Evolutionary conservation across 1,140 invertebrate species (phyloP), one percentile per base, ranked within the genome.

Genomic region (Aculops lycopersici): DNA sequence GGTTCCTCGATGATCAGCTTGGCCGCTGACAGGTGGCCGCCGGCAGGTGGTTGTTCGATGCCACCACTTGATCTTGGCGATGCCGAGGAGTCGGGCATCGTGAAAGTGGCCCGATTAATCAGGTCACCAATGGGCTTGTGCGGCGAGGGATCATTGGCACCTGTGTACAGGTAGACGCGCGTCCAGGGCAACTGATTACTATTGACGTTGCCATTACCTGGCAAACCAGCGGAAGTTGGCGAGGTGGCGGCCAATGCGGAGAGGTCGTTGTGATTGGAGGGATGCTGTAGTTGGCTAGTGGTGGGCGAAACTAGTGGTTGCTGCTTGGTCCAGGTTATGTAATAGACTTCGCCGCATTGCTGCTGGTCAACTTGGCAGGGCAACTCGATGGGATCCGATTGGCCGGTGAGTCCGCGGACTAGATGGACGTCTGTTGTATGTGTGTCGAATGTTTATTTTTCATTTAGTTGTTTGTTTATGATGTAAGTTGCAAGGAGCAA

Each of bases 1-100:
- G 78, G 57, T 20, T 67, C 35, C 13, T 44, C 18, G 17, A 51
- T 42, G 14, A 40, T 43, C 36, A 51, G 24, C 37, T 48, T 43
- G 8, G 24, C 24, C 8, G 24, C 24, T 8, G 8, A 8, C 8
- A n/a, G 8, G n/a, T 8, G 24, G 8, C n/a, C n/a, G n/a, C 24
- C 8, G n/a, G 8, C n/a, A n/a, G 24, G 24, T n/a, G 24, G 24
- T n/a, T 8, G 8, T 31, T 31, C 8, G 24, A 8, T 8, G 24
- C 24, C n/a, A n/a, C 24, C n/a, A n/a, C 24, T 31, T 8, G n/a
- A 8, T 8, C n/a, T n/a, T n/a, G n/a, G 8, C 8, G 24, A n/a
- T 31, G 37, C 35, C 2, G 41, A 40, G 17, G 41, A 42, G 21
- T 43, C 39, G 13, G 42, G 41, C 14, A 46, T 36, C 1, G 35